Evolutionary conservation across 2,113 vertebrate genomes (phyloP).

Genomic region (Rhinolophus sinicus): DNA sequence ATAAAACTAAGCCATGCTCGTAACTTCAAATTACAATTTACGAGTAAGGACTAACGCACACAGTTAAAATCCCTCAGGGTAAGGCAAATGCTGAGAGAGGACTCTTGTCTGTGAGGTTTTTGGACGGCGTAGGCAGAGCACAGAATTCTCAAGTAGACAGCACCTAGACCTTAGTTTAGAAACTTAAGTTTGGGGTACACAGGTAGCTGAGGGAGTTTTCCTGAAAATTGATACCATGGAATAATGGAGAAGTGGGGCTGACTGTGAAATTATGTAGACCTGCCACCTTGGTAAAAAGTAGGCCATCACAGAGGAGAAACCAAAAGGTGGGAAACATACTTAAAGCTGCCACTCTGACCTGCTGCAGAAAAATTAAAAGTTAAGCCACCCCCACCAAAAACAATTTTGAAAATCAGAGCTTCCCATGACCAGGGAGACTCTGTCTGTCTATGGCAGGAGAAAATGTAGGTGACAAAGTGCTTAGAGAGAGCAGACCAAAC

Average conservation of each 20-base stretch:
- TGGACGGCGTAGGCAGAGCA: neutral
- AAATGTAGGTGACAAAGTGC: neutral
- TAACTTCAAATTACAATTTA: neutral
- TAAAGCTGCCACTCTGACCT: neutral
- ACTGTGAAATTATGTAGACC: neutral
- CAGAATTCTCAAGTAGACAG: neutral
- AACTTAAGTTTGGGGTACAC: neutral
- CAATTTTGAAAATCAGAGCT: neutral
- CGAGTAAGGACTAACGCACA: neutral
- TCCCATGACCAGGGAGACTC: neutral
- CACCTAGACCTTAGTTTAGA: neutral
- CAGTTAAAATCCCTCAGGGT: neutral
- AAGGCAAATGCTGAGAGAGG: neutral
- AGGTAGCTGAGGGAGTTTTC: neutral
- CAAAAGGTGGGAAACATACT: neutral
- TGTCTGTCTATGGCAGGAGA: neutral
- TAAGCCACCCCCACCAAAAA: neutral
- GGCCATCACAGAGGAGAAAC: neutral
- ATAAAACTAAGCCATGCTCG: neutral
- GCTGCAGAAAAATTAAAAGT: neutral
- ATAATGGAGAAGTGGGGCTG: neutral
- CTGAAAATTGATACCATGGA: neutral
- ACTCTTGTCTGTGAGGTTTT: neutral
- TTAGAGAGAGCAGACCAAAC: neutral
- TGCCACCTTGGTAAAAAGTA: neutral